Evolutionary conservation across 2,113 vertebrate genomes (phyloP), one percentile per base, ranked within the genome.

Genomic region (Gulo gulo): DNA sequence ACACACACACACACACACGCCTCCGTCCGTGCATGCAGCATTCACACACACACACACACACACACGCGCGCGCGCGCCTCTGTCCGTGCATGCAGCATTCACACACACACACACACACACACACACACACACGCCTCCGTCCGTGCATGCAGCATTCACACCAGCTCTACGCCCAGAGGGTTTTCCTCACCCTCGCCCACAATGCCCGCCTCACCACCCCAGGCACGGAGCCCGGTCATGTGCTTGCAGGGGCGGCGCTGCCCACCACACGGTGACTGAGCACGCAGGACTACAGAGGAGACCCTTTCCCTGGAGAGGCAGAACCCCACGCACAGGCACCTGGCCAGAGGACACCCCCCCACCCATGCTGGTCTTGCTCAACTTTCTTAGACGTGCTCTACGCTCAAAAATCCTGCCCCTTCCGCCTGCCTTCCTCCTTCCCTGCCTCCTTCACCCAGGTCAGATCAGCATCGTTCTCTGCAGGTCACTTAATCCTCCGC

Each of bases 181-280:
- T 21, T 31, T 45, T 36, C 36, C 20, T n/a, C 34, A 14, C n/a
- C 63, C 6, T 34, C 76, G 13, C 31, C 61, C 69, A 42, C 20
- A 2, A 6, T 2, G 39, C 78, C 24, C 36, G 20, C 59, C 47
- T 36, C 21, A 24, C 39, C 74, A 42, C 73, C 61, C 2, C 3
- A 29, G 24, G 34, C 45, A 16, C 57, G 18, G 34, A 11, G 7
- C 76, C 12, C 4, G 13, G 47, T 5, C 29, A 1, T 21, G 31
- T 9, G 29, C 7, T 67, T 16, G 5, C 9, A 7, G 29, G 34
- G 52, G 67, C 31, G 0, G 5, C 0, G 1, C 47, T 45, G 21
- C 52, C 24, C 47, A 21, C 61, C 7, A 7, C 36, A 15, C 57
- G 24, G 59, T 4, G 34, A 47, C 57, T 2, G 65, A 13, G 10